phyloP scores from a whole-genome alignment of 2,113 vertebrate species.

The Myodes glareolus region DNA sequence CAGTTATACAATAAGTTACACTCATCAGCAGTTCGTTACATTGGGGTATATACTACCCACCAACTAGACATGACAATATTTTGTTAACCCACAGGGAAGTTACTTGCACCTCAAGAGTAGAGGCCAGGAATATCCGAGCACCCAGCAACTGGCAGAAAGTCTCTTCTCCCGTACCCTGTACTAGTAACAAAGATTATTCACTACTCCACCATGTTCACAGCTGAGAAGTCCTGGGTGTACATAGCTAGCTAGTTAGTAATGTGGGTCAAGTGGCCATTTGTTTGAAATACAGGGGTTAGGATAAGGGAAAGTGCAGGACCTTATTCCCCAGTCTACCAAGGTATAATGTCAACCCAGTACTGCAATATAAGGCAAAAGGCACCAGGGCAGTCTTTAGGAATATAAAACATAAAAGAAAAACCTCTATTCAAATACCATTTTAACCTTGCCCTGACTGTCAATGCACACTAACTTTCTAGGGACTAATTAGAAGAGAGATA shows the following conservation, averaged over 20 bases:
- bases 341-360: neutral
- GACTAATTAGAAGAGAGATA: neutral
- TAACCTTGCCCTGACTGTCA: conserved; percentile 1
- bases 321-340: neutral
- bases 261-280: neutral
- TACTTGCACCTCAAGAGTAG: neutral
- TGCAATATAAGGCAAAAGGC: neutral
- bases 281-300: neutral
- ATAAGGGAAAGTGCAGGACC: neutral
- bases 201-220: neutral
- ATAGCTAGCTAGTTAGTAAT: neutral
- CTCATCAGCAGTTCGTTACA: neutral
- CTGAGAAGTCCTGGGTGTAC: neutral
- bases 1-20: neutral
- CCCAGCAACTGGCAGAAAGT: neutral
- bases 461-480: neutral
- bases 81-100: neutral
- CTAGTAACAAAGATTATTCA: neutral
- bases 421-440: neutral
- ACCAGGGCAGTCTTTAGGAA: neutral
- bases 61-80: neutral
- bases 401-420: neutral
- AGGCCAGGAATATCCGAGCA: neutral
- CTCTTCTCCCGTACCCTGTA: no score
- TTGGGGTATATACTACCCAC: neutral